phyloP scores from a whole-genome alignment of 2,113 vertebrate genomes.

The Pachypanchax playfairii region DNA sequence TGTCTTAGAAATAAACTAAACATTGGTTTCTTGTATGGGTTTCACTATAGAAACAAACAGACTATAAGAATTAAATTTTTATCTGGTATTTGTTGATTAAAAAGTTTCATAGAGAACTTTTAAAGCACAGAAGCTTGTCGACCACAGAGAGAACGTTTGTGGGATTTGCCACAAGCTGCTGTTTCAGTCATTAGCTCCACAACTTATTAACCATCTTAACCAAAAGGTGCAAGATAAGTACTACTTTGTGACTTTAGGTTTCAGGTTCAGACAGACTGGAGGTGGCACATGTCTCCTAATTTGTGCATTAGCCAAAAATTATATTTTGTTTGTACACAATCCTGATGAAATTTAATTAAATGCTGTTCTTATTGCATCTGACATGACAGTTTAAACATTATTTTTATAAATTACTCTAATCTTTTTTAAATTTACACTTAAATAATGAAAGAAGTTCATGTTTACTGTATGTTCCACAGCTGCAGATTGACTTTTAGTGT shows the following conservation, averaged over 20 bases:
- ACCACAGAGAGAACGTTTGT: conserved; percentile 21
- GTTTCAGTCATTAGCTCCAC: conserved; percentile 9
- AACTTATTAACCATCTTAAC: conserved; percentile 17
- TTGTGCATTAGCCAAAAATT: neutral
- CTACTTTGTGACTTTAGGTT: neutral
- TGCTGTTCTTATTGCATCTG: no score
- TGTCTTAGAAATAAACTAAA: no score
- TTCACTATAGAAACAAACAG: no score
- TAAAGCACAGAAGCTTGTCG: conserved; percentile 3
- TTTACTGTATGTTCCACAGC: neutral
- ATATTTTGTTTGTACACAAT: no score
- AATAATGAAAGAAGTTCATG: neutral
- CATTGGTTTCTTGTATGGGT: no score
- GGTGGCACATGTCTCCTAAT: neutral
- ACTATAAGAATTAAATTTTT: neutral
- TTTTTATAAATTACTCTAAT: neutral
- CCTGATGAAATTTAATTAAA: no score
- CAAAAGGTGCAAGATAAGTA: conserved; percentile 6
- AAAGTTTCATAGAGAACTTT: no score
- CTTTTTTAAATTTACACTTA: no score
- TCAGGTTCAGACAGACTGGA: neutral
- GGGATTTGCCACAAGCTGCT: no score
- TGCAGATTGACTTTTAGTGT: neutral
- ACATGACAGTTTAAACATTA: no score
- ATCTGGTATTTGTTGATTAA: no score